Evolutionary conservation across 2,797 vertebrate species (phyloP), one percentile per base, ranked within the genome.

Genomic region (Meda fulgida): DNA sequence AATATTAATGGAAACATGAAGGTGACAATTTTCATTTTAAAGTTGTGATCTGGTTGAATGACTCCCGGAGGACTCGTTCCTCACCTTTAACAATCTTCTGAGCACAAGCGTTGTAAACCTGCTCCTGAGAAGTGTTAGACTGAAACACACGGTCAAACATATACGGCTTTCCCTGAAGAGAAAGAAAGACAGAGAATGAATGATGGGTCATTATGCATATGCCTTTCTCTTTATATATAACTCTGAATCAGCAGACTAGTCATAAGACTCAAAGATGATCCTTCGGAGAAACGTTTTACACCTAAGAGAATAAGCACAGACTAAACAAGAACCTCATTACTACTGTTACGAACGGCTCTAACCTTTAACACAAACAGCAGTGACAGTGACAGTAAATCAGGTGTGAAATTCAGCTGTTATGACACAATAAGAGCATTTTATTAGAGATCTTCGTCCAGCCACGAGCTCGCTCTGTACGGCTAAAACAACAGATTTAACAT

Each of bases 41-140:
- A 3, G 26, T 18, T 16, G 46, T 67, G 21, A 69, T 69, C 31
- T 36, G 67, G 34, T 55, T 71, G 46, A 19, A 7, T 21, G 19
- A 5, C 18, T 67, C 34, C 43, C 66, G 3, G 10, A 40, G 11
- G 51, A 23, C 29, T 78, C 3, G 58, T 40, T 81, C 11, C 91
- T 96, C 91, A 99, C 98, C 98, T 97, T 94, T 98, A 90, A 99
- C 97, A 88, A 99, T 99, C 94, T 97, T 96, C 93, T 97, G 97
- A 89, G 98, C 98, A 86, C 97, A 97, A 18, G 96, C 97, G 34
- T 98, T 98, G 93, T 99, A 99, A 72, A 99, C 97, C 91, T 99
- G 96, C 79, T 97, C 97, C 93, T 99, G 97, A 78, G 96, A 94
- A 23, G 97, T 97, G 76, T 92, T 97, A 87, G 98, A 97, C 92